A percentile compares a stretch with the other conserved stretches of the same genome.
These are phyloP conservation scores for Silurus glanis DNA, from an alignment of 2,113 vertebrate species.

Conservation along the genomic window DNA sequence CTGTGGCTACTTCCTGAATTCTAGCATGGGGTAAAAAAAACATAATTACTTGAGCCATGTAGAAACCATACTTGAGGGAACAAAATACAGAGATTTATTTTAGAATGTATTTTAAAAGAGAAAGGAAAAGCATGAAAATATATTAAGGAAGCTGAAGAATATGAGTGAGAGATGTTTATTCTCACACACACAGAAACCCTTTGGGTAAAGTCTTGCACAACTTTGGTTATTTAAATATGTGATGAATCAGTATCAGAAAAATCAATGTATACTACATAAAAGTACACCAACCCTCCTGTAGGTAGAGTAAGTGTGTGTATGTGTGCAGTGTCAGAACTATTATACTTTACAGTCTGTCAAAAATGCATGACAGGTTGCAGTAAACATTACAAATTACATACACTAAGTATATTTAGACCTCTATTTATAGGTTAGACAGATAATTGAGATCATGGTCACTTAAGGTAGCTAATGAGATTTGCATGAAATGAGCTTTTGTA, in stretches of 20 bases:
- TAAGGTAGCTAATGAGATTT: conserved; percentile 49
- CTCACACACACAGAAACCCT: not conserved
- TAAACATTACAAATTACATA: conserved; percentile 25
- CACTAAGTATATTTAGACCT: not conserved
- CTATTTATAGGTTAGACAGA: conserved; percentile 26
- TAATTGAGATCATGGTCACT: conserved; percentile 45
- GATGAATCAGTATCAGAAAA: not conserved
- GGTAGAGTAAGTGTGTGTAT: not conserved
- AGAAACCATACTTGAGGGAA: not conserved
- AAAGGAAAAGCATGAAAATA: not conserved
- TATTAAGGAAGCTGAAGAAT: not conserved
- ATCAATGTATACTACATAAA: not conserved
- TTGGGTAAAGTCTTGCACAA: not conserved
- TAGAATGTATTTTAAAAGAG: not conserved
- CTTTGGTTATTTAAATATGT: not conserved
- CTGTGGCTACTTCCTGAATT: not conserved
- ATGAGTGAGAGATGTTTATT: not conserved
- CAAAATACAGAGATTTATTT: not conserved
- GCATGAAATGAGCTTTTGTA: conserved; percentile 30
- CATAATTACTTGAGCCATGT: not conserved
- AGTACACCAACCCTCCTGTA: not conserved
- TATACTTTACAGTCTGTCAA: not conserved
- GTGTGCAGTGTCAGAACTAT: not conserved
- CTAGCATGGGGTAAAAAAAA: not conserved
- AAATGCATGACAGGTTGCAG: conserved; percentile 1